Conservation (phyloP, 2,888 invertebrate species). For the Lamellibrachia columna region DNA sequence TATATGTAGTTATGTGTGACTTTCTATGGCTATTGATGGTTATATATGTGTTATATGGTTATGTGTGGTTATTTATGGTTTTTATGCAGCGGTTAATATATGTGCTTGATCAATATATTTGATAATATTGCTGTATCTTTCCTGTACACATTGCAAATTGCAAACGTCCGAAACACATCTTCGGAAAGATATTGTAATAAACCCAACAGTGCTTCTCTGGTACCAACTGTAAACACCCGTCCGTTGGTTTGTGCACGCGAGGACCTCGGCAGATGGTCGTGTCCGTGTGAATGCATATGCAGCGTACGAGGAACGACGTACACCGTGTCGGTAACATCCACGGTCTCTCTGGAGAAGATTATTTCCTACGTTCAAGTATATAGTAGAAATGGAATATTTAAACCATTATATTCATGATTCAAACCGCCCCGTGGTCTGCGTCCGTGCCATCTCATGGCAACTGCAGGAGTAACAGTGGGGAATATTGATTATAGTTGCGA, state of each 20-base stretch:
- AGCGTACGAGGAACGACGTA: background rate
- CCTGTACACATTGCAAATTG: background rate
- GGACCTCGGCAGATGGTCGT: background rate
- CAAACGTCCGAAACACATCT: no score
- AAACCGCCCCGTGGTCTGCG: no score
- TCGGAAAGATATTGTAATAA: no score
- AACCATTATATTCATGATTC: no score
- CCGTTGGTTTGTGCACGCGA: no score
- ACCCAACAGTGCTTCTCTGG: no score
- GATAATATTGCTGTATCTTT: background rate
- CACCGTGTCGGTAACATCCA: background rate
- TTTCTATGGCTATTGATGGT: background rate
- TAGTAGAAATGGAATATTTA: no score
- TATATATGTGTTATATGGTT: background rate
- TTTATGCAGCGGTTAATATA: background rate
- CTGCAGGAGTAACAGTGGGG: no score
- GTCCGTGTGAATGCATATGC: background rate
- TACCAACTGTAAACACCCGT: no score
- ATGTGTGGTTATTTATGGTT: background rate
- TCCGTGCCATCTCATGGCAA: no score
- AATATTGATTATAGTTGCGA: no score
- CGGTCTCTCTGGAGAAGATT: background rate
- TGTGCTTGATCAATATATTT: background rate
- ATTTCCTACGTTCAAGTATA: no score
- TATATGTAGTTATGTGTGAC: background rate